phyloP scores from a whole-genome alignment of 1,140 invertebrate species.

The Ditylenchus dipsaci region DNA sequence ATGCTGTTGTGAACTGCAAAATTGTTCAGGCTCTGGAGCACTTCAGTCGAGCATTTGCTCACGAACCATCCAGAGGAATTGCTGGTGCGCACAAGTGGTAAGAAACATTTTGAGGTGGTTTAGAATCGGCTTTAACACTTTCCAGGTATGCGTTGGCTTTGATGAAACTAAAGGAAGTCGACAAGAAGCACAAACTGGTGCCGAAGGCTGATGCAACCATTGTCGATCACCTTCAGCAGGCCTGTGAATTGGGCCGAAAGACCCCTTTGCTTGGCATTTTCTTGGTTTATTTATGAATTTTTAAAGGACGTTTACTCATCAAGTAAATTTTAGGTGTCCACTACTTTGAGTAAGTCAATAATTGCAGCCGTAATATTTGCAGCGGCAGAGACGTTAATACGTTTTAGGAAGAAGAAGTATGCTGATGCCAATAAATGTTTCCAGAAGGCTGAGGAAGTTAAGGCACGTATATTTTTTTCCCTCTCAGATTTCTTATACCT shows the following conservation, averaged over 20 bases:
- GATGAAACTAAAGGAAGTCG: conserved; percentile 16
- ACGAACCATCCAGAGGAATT: conserved; percentile 33
- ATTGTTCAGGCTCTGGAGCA: conserved; percentile 31
- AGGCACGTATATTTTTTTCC: conserved; percentile 14
- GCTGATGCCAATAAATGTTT: conserved; percentile 34
- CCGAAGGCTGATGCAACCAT: conserved; percentile 16
- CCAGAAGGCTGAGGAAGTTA: conserved; percentile 39
- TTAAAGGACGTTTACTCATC: too few relatives aligned
- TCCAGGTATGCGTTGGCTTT: conserved; percentile 30
- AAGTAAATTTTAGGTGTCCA: not conserved
- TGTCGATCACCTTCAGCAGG: conserved; percentile 37
- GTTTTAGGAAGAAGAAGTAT: conserved; percentile 34
- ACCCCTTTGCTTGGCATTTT: conserved; percentile 41
- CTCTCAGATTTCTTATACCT: too few relatives aligned
- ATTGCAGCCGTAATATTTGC: not conserved
- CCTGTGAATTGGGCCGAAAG: conserved; percentile 38
- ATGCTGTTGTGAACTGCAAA: too few relatives aligned
- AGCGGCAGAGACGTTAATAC: not conserved
- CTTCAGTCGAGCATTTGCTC: conserved; percentile 44
- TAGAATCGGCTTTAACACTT: not conserved
- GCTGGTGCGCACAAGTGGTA: conserved; percentile 49
- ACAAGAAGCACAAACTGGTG: conserved; percentile 18
- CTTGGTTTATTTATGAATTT: conserved; percentile 30
- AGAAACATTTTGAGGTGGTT: not conserved
- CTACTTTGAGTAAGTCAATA: not conserved